Evolutionary conservation across 2,888 invertebrate genomes (phyloP), one percentile per base, ranked within the genome.

Genomic region (Eustalomyia histrio): DNA sequence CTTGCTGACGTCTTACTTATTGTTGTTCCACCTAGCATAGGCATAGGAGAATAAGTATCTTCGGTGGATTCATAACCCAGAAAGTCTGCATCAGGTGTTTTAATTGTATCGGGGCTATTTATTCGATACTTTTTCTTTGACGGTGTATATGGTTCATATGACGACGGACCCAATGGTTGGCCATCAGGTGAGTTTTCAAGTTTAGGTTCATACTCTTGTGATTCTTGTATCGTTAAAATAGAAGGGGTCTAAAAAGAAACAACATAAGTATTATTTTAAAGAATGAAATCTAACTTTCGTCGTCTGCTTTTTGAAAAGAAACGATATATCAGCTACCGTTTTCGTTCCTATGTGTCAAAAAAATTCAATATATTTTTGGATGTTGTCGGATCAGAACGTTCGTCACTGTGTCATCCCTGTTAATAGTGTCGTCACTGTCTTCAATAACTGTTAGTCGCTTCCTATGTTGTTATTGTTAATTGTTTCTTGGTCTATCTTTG

Each of bases 141-240:
- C 1, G 82, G 82, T 10, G 78, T 82, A 17, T 83, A 83, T 18
- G 82, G 82, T 78, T 78, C 67, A 57, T 75, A 72, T 12, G 29
- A 29, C 16, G 58, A 16, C 1, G 76, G 63, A 21, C 52, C 73
- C 5, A 6, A 24, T 58, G 57, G 63, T 14, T 39, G 57, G 12
- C 24, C 43, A 53, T 72, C 61, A 55, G 65, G 29, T 39, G 67
- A 12, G 12, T 52, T 43, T 39, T 60, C 18, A 17, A 60, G 16
- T 29, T 58, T 16, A 39, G 81, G 81, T 9, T 75, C 73, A 60
- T 63, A 81, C 67, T 73, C 72, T 12, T 72, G 16, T 6, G 63
- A 24, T 4, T 63, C 50, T 50, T 35, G 16, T 52, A n/a, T 14
- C 4, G 39, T 55, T 18, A 61, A 17, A n/a, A 24, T 50, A 39